Evolutionary conservation across 1,140 invertebrate species (phyloP).

Genomic region (Elymnias hypermnestra): DNA sequence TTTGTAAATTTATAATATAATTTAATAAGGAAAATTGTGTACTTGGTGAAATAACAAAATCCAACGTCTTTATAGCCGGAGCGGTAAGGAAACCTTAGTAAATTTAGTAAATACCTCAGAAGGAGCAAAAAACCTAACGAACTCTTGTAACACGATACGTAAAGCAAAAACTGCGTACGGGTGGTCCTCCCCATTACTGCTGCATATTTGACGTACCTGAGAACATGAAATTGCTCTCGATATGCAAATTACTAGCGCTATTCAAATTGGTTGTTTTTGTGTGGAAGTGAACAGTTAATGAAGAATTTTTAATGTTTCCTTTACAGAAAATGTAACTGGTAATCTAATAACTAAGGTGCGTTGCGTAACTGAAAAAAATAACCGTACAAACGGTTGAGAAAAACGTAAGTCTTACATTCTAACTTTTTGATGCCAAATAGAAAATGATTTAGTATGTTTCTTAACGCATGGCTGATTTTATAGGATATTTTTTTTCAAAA

Average conservation of each 20-base stretch:
- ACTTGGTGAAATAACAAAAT: background rate
- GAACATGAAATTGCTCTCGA: conserved; percentile 1
- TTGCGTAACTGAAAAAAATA: no score
- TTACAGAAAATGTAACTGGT: no score
- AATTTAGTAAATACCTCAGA: background rate
- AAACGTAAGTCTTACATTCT: no score
- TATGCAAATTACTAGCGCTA: conserved; percentile 2
- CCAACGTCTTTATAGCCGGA: background rate
- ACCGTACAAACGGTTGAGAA: no score
- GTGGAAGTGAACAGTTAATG: conserved; percentile 2
- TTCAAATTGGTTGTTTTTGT: conserved; percentile 1
- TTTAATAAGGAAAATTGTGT: no score
- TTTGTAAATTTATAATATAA: no score
- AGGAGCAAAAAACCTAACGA: conserved; percentile 1
- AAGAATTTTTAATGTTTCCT: conserved; percentile 2
- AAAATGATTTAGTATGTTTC: no score
- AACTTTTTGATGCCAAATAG: no score
- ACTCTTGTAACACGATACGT: background rate
- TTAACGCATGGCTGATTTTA: no score
- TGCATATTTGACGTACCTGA: background rate
- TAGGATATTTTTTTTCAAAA: no score
- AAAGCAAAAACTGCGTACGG: background rate
- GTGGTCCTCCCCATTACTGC: conserved; percentile 1
- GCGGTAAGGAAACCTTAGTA: background rate
- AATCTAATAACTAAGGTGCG: no score